phyloP scores from a whole-genome alignment of 2,888 invertebrate genomes.

The Harpagoxenus sublaevis region DNA sequence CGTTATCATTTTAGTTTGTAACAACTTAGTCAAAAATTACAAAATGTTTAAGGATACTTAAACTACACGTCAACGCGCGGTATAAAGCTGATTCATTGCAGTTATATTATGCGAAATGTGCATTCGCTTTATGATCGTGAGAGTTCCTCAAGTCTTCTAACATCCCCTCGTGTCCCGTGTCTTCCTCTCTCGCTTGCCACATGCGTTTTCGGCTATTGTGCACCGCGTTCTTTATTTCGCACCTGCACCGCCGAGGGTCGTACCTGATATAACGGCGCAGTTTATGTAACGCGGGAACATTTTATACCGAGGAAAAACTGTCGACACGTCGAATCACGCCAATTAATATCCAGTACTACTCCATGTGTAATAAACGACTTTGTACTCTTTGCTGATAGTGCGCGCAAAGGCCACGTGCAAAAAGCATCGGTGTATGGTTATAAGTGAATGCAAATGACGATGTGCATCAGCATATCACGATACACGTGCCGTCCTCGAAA shows the following conservation, averaged over 20 bases:
- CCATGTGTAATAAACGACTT: slow-evolving; percentile 36
- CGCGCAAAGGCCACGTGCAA: slow-evolving; percentile 25
- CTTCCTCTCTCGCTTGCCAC: background rate
- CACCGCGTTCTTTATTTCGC: slow-evolving; percentile 15
- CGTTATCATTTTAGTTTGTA: background rate
- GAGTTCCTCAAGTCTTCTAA: slow-evolving; percentile 15
- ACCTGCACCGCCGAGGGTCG: slow-evolving; percentile 5
- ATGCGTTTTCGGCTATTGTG: slow-evolving; percentile 15
- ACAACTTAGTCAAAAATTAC: background rate
- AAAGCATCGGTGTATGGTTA: slow-evolving; percentile 39
- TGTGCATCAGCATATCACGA: slow-evolving; percentile 19
- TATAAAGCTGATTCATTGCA: background rate
- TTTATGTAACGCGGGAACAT: slow-evolving; percentile 23
- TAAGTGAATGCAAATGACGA: slow-evolving; percentile 48
- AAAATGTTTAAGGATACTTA: background rate
- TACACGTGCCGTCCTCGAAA: slow-evolving; percentile 39
- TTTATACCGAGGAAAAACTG: slow-evolving; percentile 34
- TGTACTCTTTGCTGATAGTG: slow-evolving; percentile 39
- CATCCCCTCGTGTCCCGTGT: background rate
- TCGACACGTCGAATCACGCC: slow-evolving; percentile 35
- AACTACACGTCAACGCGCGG: background rate
- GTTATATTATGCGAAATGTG: slow-evolving; percentile 14
- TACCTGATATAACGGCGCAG: background rate
- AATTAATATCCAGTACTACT: slow-evolving; percentile 45
- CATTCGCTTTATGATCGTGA: slow-evolving; percentile 28